Percentiles rank a stretch among this genome's conserved stretches.
Evolutionary conservation across 2,888 invertebrate genomes (phyloP).

Genomic region (Harpalus rufipes): DNA sequence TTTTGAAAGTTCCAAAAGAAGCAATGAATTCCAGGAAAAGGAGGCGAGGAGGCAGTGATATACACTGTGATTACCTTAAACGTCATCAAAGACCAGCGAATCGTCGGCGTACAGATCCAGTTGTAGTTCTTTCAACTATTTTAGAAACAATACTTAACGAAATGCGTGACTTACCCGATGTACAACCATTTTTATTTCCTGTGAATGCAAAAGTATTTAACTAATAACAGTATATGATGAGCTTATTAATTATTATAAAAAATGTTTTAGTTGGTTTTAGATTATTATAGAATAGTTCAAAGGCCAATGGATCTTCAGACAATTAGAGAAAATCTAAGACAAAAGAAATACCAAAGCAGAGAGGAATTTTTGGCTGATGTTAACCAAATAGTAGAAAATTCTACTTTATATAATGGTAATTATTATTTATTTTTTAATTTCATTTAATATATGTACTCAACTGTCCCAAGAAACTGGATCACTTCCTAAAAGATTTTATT

Average conservation of each 20-base stretch:
- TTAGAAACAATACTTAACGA: conserved; percentile 95
- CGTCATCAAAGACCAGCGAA: conserved; percentile 91
- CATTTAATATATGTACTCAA: too few species aligned
- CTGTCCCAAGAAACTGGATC: too few species aligned
- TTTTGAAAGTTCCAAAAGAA: conserved; percentile 89
- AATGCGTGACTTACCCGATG: conserved; percentile 94
- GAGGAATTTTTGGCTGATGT: conserved; percentile 97
- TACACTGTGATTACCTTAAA: conserved; percentile 94
- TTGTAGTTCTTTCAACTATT: conserved; percentile 95
- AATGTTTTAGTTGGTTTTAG: conserved; percentile 86
- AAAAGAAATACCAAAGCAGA: conserved; percentile 95
- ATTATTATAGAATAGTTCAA: conserved; percentile 94
- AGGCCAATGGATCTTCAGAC: conserved; percentile 98
- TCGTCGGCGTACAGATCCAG: conserved; percentile 95
- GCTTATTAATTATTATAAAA: not conserved
- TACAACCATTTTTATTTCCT: conserved; percentile 95
- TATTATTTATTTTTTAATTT: not conserved
- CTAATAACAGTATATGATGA: not conserved
- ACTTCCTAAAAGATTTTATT: too few species aligned
- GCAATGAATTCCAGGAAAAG: conserved; percentile 82
- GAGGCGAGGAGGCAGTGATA: conserved; percentile 83
- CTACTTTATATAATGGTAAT: conserved; percentile 92
- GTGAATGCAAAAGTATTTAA: conserved; percentile 90
- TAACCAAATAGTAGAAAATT: conserved; percentile 97
- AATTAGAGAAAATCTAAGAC: conserved; percentile 92